Evolutionary conservation across 2,797 vertebrate species (phyloP).

Genomic region (Poeciliopsis infans): DNA sequence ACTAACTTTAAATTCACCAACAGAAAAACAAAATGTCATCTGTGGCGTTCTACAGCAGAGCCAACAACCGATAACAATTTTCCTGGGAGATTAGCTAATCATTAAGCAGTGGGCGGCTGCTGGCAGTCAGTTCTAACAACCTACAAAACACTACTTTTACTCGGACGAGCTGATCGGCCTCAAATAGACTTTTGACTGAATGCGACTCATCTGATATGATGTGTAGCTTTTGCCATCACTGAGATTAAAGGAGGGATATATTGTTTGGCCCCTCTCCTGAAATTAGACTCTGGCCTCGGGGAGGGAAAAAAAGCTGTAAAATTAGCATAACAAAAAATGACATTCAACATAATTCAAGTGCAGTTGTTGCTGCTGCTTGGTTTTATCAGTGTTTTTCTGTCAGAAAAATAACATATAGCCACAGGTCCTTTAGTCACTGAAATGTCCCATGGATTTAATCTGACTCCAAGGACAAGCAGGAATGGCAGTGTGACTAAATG

Average conservation of each 20-base stretch:
- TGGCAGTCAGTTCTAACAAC: conserved; percentile 28
- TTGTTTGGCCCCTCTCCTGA: conserved; percentile 10
- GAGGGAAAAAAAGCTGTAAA: neutral
- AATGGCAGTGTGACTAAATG: conserved; percentile 31
- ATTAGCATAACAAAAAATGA: conserved; percentile 16
- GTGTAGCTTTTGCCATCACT: conserved; percentile 16
- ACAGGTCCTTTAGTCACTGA: conserved; percentile 49
- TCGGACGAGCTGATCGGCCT: conserved; percentile 14
- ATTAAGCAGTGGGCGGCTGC: conserved; percentile 46
- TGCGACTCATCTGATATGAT: conserved; percentile 35
- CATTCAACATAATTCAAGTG: conserved; percentile 11
- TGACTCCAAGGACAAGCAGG: conserved; percentile 45
- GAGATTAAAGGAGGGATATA: conserved; percentile 42
- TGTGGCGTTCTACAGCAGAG: neutral
- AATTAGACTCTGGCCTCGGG: conserved; percentile 1
- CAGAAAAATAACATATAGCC: conserved; percentile 18
- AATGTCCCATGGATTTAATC: conserved; percentile 47
- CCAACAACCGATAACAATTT: conserved; percentile 31
- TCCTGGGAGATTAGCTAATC: conserved; percentile 43
- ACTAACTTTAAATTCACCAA: conserved; percentile 3
- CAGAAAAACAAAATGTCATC: conserved; percentile 6
- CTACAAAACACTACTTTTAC: conserved; percentile 23
- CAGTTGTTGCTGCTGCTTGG: neutral
- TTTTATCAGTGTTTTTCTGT: conserved; percentile 3
- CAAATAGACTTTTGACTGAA: conserved; percentile 40